Base-by-base conservation (phyloP, 2,888 invertebrate species). In the Tenthredo amoena region DNA sequence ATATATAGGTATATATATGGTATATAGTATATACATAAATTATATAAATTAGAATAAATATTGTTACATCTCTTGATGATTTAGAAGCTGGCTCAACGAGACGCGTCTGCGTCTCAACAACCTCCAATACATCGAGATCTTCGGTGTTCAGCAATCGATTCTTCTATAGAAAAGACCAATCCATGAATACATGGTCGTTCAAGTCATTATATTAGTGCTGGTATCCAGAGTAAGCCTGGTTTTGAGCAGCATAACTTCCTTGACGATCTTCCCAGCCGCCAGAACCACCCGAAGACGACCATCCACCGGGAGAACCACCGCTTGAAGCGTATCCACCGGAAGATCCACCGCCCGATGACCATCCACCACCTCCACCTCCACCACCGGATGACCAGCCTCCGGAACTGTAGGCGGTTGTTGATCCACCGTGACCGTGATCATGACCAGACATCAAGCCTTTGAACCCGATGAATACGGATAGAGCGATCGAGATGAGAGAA, bases 401-500 rank as follows among this genome's bases (percentile, higher is more conserved):
- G 31, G 83, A 65, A 86, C 89, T 91, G 90, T 93, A 93, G 7
- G 91, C 89, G 1, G 93, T 93, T 88, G 91, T 88, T 37, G 92
- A 93, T 86, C 92, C 91, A 18, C 89, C 88, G 15, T 87, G 86
- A n/a, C 90, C 87, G 58, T 88, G 85, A 40, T 87, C 89, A 86
- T 92, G 92, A 31, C 91, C 90, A 5, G 91, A 88, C 89, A 94
- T 91, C 71, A 93, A 92, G 84, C 90, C 88, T 85, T 89, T 93
- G 21, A 94, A 86, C 1, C 94, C 93, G 86, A 95, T 90, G 92
- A 95, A 95, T 83, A 94, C 94, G 34, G 95, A 95, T 89, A 96
- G 93, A 89, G 95, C 94, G 88, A 96, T 94, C 3, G 96, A 96
- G 87, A 96, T 93, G 85, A 96, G 91, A 9, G 95, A 95, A 1